Base-by-base conservation (phyloP, 2,113 vertebrate species). In the Syngnathoides biaculeatus region DNA sequence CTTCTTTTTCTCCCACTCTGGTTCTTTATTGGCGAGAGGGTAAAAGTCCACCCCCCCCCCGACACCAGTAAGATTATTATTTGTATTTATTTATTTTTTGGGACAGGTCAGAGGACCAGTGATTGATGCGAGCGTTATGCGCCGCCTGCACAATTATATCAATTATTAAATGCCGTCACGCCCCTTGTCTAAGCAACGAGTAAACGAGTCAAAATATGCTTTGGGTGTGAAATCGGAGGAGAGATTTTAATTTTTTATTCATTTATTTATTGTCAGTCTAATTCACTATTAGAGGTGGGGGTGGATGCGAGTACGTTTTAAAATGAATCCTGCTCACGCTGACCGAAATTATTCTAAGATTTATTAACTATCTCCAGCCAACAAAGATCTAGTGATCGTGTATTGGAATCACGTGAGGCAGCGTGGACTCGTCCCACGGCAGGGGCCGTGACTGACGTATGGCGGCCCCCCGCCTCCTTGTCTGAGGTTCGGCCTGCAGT, bases 101-200 rank as follows among this genome's bases (percentile, higher is more conserved):
- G 89, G 92, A 89, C 93, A 90, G 93, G 92, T 93, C 93, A 91
- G 91, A 78, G 89, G 83, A 89, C 75, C 79, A 80, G 84, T 92
- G 94, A 93, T 92, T 91, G 91, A 93, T 92, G 92, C 83, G 80
- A 84, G 90, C 87, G 88, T 92, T 91, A 90, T 87, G 86, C 87
- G 84, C 85, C 71, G 14, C 40, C 86, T 85, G 84, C 89, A 84
- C 94, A 94, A 95, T 95, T 93, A 91, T 93, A 89, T 92, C 93
- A 94, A 93, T 95, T 95, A 95, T 92, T 92, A 91, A 93, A 92
- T 93, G 89, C 90, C 89, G 89, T 84, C 89, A 89, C 90, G 88
- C 80, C 88, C 60, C 90, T 92, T 92, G 92, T 94, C 94, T 91
- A 92, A 92, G 88, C 90, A 91, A 84, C 81, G 76, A 85, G 78